Evolutionary conservation across 2,113 vertebrate genomes (phyloP).

Genomic region (Gymnocephalus cernua): DNA sequence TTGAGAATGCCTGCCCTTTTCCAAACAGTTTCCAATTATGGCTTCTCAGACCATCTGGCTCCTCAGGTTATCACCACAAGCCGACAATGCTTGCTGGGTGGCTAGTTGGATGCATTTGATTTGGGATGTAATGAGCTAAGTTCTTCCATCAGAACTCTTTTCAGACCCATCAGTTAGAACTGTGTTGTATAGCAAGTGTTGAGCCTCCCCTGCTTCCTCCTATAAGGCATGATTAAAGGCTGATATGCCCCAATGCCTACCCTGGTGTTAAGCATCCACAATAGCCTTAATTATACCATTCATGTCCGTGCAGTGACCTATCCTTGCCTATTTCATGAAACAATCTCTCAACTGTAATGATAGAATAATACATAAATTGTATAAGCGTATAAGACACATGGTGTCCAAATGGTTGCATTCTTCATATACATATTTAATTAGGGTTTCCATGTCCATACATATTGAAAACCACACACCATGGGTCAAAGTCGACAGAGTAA

Average conservation of each 20-base stretch:
- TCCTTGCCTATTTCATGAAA: not conserved
- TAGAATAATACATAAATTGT: not conserved
- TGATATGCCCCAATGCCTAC: not conserved
- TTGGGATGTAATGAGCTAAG: not conserved
- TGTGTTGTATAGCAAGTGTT: not conserved
- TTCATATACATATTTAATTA: not conserved
- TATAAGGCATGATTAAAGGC: not conserved
- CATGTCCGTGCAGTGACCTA: not conserved
- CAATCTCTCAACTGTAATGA: not conserved
- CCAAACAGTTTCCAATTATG: no score
- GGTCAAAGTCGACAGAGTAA: not conserved
- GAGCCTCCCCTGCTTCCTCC: not conserved
- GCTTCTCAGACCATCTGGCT: no score
- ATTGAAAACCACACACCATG: not conserved
- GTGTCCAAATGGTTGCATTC: conserved; percentile 10
- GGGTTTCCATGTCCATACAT: not conserved
- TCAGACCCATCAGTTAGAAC: not conserved
- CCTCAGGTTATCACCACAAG: not conserved
- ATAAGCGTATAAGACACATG: not conserved
- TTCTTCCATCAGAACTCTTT: not conserved
- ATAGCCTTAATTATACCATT: not conserved
- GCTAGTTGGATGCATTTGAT: not conserved
- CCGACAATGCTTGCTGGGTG: not conserved
- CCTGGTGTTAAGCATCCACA: not conserved
- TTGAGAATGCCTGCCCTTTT: no score